Conservation (phyloP, 2,888 invertebrate species). For the Desoria tigrina region DNA sequence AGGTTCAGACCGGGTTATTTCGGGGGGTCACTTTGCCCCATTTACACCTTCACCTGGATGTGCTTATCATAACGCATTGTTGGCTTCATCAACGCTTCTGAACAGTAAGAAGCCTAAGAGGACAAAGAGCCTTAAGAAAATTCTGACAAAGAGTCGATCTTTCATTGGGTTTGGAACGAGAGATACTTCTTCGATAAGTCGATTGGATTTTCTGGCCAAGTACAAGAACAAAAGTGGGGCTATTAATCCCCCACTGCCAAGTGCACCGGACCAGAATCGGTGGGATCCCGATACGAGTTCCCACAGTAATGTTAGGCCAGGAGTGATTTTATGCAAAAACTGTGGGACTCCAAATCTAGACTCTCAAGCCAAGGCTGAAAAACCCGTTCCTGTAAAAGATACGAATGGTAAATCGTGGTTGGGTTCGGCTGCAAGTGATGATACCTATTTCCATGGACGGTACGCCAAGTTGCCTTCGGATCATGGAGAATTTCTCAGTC, state of each 20-base stretch:
- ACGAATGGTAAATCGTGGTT: not conserved
- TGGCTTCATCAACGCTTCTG: not conserved
- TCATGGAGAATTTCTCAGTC: not conserved
- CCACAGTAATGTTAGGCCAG: no score
- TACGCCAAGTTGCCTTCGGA: constrained; percentile 2
- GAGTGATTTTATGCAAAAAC: no score
- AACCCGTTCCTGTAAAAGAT: no score
- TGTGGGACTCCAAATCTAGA: no score
- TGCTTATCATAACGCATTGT: not conserved
- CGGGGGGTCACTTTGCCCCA: not conserved
- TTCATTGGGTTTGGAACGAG: not conserved
- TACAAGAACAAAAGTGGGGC: not conserved
- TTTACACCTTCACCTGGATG: not conserved
- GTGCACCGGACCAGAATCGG: no score
- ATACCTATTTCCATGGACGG: not conserved
- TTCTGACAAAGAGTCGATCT: not conserved
- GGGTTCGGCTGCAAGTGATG: not conserved
- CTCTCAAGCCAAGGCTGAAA: no score
- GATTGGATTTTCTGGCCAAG: not conserved
- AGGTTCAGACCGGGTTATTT: not conserved
- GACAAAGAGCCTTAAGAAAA: constrained; percentile 1
- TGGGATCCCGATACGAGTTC: no score
- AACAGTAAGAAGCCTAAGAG: not conserved
- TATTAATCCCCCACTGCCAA: no score
- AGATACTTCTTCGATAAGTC: not conserved